Evolutionary conservation across 2,797 vertebrate genomes (phyloP).

Genomic region (Sebastes vulpes): DNA sequence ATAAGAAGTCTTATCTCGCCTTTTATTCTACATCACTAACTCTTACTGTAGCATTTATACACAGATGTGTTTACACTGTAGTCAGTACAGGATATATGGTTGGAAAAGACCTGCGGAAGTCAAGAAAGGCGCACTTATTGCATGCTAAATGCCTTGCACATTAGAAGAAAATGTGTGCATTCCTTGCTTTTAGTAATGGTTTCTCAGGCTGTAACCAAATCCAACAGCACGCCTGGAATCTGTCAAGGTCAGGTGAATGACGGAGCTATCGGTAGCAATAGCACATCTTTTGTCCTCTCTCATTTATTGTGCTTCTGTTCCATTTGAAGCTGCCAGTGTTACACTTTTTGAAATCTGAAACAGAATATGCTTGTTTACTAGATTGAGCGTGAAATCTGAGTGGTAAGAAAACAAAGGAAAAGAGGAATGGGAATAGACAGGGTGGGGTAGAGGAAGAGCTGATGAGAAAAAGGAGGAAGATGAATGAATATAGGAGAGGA

Average conservation of each 20-base stretch:
- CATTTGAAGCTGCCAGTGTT: background rate
- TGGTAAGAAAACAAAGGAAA: background rate
- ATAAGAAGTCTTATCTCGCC: no score
- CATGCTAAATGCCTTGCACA: no score
- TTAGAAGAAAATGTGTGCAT: no score
- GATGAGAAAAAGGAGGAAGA: background rate
- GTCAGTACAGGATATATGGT: no score
- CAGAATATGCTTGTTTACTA: background rate
- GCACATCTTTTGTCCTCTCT: background rate
- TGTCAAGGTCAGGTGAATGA: constrained; percentile 58
- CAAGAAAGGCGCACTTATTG: no score
- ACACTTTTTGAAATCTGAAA: background rate
- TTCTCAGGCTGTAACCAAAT: background rate
- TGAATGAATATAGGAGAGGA: background rate
- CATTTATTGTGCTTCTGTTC: background rate
- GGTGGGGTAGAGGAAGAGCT: background rate
- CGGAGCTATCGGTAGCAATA: background rate
- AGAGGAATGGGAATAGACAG: background rate
- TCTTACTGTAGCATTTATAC: no score
- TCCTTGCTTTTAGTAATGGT: background rate
- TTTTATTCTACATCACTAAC: no score
- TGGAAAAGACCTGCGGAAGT: no score
- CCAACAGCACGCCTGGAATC: background rate
- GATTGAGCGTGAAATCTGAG: background rate
- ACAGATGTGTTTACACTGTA: no score